Conservation (phyloP, 2,888 invertebrate genomes). For the Hyalella azteca region DNA sequence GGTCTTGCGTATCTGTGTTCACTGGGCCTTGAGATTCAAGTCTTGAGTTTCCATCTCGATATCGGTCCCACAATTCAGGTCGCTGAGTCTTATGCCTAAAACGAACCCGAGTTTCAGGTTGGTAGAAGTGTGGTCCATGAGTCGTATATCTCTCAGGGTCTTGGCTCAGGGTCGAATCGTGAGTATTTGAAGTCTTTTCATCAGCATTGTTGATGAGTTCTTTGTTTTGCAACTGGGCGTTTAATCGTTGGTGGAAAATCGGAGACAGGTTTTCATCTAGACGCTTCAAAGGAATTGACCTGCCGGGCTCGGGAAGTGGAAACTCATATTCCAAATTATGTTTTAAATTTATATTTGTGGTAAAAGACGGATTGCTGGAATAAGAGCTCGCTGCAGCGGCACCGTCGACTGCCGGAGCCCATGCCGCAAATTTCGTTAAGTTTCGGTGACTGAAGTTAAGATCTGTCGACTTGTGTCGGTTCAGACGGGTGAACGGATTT, state of each 20-base stretch:
- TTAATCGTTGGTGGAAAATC: background rate
- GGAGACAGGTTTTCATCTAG: background rate
- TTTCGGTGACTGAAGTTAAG: background rate
- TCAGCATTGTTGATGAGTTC: too few relatives aligned
- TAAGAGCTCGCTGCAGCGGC: constrained; percentile 8
- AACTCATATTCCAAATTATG: background rate
- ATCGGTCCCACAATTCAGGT: too few relatives aligned
- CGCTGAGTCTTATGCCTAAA: too few relatives aligned
- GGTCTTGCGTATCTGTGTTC: too few relatives aligned
- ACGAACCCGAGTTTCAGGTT: too few relatives aligned
- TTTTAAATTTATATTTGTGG: background rate
- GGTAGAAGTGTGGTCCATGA: too few relatives aligned
- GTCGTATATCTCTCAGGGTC: too few relatives aligned
- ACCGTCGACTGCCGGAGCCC: background rate
- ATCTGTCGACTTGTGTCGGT: background rate
- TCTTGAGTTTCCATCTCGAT: too few relatives aligned
- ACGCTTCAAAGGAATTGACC: constrained; percentile 15
- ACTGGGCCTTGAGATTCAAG: too few relatives aligned
- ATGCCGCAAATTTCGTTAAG: background rate
- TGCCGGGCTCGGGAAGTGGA: background rate
- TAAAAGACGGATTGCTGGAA: background rate
- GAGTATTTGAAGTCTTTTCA: too few relatives aligned
- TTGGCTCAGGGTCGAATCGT: too few relatives aligned
- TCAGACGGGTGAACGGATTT: background rate
- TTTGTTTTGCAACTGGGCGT: too few relatives aligned